phyloP scores from a whole-genome alignment of 2,888 invertebrate genomes.

The Phengaris arion region DNA sequence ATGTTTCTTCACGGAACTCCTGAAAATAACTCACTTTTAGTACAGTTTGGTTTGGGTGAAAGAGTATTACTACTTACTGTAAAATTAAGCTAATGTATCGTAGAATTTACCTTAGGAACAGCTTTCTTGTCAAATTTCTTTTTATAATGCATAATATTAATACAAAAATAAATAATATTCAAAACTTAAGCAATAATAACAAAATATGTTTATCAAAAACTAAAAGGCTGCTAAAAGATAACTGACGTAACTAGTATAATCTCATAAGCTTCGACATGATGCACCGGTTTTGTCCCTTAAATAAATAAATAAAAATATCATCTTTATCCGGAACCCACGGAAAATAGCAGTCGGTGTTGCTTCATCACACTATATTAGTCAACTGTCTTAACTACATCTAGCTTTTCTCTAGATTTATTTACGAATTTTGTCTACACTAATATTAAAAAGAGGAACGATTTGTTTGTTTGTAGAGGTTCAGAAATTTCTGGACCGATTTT shows the following conservation, averaged over 20 bases:
- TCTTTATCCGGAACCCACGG: too few relatives aligned
- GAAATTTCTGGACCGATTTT: too few relatives aligned
- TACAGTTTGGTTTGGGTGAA: background rate
- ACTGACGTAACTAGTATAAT: background rate
- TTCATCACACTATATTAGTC: too few relatives aligned
- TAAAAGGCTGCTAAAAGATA: background rate
- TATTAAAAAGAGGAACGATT: too few relatives aligned
- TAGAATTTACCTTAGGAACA: background rate
- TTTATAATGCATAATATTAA: constrained; percentile 9
- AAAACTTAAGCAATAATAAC: background rate
- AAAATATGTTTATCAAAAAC: constrained; percentile 1
- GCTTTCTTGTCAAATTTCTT: background rate
- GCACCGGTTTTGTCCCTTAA: background rate
- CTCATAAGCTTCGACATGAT: background rate
- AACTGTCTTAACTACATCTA: too few relatives aligned
- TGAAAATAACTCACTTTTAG: constrained; percentile 38
- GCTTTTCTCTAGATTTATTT: too few relatives aligned
- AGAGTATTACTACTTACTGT: too few relatives aligned
- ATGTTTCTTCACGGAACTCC: constrained; percentile 46
- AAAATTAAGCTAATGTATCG: too few relatives aligned
- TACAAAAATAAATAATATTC: background rate
- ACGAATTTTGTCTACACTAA: too few relatives aligned
- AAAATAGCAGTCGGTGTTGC: too few relatives aligned
- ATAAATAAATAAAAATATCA: too few relatives aligned
- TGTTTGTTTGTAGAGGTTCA: too few relatives aligned